phyloP scores from a whole-genome alignment of 2,113 vertebrate species.

The Cyphotilapia sp. region DNA sequence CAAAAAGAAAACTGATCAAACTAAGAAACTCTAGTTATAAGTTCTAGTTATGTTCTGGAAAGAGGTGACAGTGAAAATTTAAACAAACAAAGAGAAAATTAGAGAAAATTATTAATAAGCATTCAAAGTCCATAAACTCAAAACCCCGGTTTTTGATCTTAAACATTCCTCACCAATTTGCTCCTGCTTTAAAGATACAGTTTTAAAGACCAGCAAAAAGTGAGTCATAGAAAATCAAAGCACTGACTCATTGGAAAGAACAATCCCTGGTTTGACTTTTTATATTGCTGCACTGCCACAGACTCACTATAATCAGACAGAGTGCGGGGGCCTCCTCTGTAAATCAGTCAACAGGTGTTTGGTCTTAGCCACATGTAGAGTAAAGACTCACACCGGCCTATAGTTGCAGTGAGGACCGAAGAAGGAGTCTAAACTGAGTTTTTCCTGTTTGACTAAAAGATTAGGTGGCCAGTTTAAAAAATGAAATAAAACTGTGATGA shows the following conservation, averaged over 20 bases:
- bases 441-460: not conserved
- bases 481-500: not conserved
- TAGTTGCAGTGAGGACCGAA: not conserved
- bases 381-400: accelerated
- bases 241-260: not conserved
- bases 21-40: not conserved
- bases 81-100: not conserved
- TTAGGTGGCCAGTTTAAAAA: not conserved
- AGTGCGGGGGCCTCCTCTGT: accelerated
- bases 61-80: not conserved
- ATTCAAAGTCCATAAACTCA: not conserved
- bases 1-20: not conserved
- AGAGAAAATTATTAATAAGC: not conserved
- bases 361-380: not conserved
- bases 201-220: not conserved
- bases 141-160: not conserved
- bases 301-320: not conserved
- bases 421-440: not conserved
- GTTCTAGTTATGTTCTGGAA: not conserved
- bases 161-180: not conserved
- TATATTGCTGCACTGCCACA: not conserved
- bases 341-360: not conserved
- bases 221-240: not conserved
- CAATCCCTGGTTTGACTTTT: not conserved
- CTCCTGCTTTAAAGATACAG: accelerated